Evolutionary conservation across 2,888 invertebrate species (phyloP), one percentile per base, ranked within the genome.

Genomic region (Lithophane semibrunnea): DNA sequence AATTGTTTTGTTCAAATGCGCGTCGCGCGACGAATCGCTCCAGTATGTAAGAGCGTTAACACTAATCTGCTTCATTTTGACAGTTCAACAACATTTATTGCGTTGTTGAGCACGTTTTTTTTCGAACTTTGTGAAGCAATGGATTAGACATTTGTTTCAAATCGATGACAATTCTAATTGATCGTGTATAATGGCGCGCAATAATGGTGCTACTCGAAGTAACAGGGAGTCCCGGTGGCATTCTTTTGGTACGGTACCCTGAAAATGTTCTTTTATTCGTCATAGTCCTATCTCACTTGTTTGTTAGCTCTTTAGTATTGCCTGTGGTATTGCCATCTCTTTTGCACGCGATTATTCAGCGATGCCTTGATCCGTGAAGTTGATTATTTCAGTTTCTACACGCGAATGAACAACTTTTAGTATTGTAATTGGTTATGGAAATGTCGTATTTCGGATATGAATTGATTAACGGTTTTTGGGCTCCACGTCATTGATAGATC

Each of bases 361-460:
- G 42, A 67, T 76, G 65, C 64, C 21, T 66, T 86, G 88, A 85
- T 83, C 85, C 88, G 84, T 88, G 77, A 89, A 80, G 82, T 79
- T 63, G 73, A 61, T 78, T 70, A 81, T 86, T 88, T 80, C 72
- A 88, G 87, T 86, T 73, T 81, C 16, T 70, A 63, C 77, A 80
- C 78, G 64, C 78, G 61, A 80, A 82, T 77, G 73, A 64, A 54
- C 29, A 52, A 2, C 52, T 4, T 73, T 82, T 81, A 56, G 68
- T 58, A 67, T 42, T 60, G 13, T 69, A 64, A 75, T 82, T 65
- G 44, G 64, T 68, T 86, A 75, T 86, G 64, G 66, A 61, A 67
- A 73, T 73, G 4, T 24, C 8, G 49, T 56, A 37, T n/a, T 80
- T 58, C 5, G 24, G 58, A 60, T 73, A 16, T 69, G 7, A 29